Base-by-base conservation (phyloP, 2,113 vertebrate species). In the Triplophysa siluroides region DNA sequence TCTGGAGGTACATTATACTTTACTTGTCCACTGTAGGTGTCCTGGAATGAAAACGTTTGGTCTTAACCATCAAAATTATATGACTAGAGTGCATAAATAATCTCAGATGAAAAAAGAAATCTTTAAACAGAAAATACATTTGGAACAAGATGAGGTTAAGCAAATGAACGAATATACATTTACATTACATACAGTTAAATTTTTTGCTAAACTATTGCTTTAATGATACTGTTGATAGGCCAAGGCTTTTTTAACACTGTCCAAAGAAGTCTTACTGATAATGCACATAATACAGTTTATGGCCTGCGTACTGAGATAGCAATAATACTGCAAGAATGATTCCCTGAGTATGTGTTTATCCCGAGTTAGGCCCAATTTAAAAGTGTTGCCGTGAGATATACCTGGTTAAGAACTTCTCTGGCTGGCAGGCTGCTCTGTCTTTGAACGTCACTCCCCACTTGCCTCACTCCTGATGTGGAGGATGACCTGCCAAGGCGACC, bases 401-500 rank as follows among this genome's bases (percentile, higher is more conserved):
- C 95, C 94, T 95, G 94, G 88, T 88, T 94, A 71, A 89, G 91
- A 65, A 89, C 87, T 81, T 95, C 95, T 83, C 94, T 89, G 72
- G 92, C 92, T 65, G 92, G 93, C 75, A 96, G 93, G 85, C 95
- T 96, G 91, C 93, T 94, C 76, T 95, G 95, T 73, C 95, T 90
- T 61, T 93, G 93, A 50, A 93, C 89, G n/a, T 95, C 93, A 84
- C 91, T 92, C 85, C 91, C 91, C 61, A 92, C 92, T 79, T 96
- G 95, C 71, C 94, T 94, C 78, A 95, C 94, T 78, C 95, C 96
- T 0, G 96, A 95, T 78, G 95, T 95, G 84, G 96, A 96, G 83
- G 95, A 95, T 0, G 96, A 97, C 79, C 95, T 94, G 63, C 95
- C 95, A 84, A 97, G 93, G 81, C 95, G 94, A 85, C 94, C 94